Percentiles rank a stretch among this genome's conserved stretches.
Evolutionary conservation across 2,888 invertebrate species (phyloP).

Genomic region (Congeria kusceri): DNA sequence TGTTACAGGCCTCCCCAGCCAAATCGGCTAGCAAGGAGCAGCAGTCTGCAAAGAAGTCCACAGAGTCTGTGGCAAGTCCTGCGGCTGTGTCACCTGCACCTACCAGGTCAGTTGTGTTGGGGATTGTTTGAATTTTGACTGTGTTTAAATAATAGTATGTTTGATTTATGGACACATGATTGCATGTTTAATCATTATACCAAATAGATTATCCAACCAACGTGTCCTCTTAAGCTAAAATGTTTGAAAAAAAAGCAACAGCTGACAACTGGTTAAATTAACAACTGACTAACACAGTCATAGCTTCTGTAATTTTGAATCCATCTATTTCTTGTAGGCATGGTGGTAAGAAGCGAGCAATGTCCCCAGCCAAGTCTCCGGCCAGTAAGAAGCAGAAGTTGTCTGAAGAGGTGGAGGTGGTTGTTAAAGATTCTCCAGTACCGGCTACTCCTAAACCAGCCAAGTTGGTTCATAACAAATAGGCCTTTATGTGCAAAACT

Average conservation of each 20-base stretch:
- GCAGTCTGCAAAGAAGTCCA: constrained; percentile 23
- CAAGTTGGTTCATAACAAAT: not conserved
- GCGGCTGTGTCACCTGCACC: constrained; percentile 4
- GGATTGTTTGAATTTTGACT: no score
- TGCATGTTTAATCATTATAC: no score
- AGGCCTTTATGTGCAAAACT: not conserved
- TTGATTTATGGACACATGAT: no score
- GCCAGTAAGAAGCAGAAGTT: constrained; percentile 27
- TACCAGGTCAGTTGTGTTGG: not conserved
- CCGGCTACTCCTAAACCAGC: constrained; percentile 13
- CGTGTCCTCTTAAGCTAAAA: no score
- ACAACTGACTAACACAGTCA: no score
- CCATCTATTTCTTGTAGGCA: not conserved
- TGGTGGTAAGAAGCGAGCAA: constrained; percentile 47
- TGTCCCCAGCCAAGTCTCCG: constrained; percentile 37
- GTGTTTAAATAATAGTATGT: no score
- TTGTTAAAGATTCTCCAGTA: constrained; percentile 16
- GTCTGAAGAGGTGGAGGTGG: constrained; percentile 14
- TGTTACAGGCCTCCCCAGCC: constrained; percentile 7
- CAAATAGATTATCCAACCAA: no score
- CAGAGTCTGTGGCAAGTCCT: constrained; percentile 10
- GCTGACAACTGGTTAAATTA: no score
- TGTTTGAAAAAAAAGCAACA: no score
- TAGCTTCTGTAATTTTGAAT: no score
- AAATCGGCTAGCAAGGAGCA: constrained; percentile 22